Evolutionary conservation across 1,140 invertebrate species (phyloP).

Genomic region (Aphaenogaster rudis): DNA sequence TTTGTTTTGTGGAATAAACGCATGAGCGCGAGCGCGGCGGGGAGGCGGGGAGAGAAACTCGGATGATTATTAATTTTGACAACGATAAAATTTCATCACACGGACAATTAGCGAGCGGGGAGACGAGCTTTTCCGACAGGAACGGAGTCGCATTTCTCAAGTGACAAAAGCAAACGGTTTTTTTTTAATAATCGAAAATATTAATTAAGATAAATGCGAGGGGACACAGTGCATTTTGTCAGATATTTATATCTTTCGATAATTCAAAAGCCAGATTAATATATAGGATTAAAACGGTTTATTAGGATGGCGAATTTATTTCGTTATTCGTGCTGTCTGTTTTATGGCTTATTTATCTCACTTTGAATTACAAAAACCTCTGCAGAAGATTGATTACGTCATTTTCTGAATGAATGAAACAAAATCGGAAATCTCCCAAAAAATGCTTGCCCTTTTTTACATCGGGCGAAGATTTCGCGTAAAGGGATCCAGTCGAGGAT

Average conservation of each 20-base stretch:
- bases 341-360: conserved; percentile 8
- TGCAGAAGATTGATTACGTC: conserved; percentile 10
- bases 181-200: conserved; percentile 12
- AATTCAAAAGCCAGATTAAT: conserved; percentile 42
- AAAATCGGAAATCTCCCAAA: background rate
- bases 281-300: conserved; percentile 31
- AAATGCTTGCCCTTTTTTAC: background rate
- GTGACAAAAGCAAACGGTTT: background rate
- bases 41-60: background rate
- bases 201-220: conserved; percentile 36
- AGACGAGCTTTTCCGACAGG: background rate
- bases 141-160: background rate
- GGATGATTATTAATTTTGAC: conserved; percentile 59
- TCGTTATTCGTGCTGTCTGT: conserved; percentile 15
- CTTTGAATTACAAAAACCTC: conserved; percentile 26
- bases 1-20: conserved; percentile 61
- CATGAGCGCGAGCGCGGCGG: background rate
- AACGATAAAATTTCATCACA: conserved; percentile 55
- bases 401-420: background rate
- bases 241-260: conserved; percentile 39
- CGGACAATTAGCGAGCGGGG: background rate
- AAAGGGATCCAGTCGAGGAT: background rate
- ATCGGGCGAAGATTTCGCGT: background rate
- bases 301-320: conserved; percentile 31
- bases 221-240: background rate